phyloP scores from a whole-genome alignment of 2,797 vertebrate species.

The Lepilemur septentrionalis region DNA sequence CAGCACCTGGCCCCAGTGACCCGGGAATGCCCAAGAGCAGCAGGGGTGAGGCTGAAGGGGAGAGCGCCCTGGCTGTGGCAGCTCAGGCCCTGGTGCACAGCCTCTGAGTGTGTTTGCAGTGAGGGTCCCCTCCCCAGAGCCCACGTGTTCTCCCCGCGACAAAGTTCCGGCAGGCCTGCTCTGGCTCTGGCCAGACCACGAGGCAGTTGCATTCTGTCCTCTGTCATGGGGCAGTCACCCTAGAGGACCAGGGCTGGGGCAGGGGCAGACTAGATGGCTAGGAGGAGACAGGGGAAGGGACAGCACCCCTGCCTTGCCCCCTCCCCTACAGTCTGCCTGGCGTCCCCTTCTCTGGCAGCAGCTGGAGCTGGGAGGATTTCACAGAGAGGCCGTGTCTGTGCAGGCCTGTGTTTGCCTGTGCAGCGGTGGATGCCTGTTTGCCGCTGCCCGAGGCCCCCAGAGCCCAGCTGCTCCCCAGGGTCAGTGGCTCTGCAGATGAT shows the following conservation, averaged over 20 bases:
- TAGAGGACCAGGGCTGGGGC: background rate
- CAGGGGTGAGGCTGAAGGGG: background rate
- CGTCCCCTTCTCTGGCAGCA: background rate
- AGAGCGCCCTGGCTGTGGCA: background rate
- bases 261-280: background rate
- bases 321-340: background rate
- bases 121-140: background rate
- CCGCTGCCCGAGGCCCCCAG: background rate
- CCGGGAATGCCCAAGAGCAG: background rate
- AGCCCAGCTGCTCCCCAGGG: slow-evolving; percentile 39
- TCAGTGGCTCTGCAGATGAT: slow-evolving; percentile 31
- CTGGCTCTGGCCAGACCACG: background rate
- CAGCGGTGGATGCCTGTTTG: slow-evolving; percentile 19
- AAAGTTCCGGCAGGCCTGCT: background rate
- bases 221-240: background rate
- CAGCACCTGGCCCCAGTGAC: background rate
- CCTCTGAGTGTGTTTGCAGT: background rate
- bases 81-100: background rate
- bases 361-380: background rate
- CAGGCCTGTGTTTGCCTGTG: background rate
- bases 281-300: background rate
- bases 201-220: background rate
- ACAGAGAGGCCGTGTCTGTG: background rate
- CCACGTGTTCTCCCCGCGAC: background rate
- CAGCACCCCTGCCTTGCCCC: background rate